A percentile compares a stretch with the other conserved stretches of the same genome.
Evolutionary conservation across 2,888 invertebrate genomes (phyloP).

Genomic region (Acanthosoma haemorrhoidale): DNA sequence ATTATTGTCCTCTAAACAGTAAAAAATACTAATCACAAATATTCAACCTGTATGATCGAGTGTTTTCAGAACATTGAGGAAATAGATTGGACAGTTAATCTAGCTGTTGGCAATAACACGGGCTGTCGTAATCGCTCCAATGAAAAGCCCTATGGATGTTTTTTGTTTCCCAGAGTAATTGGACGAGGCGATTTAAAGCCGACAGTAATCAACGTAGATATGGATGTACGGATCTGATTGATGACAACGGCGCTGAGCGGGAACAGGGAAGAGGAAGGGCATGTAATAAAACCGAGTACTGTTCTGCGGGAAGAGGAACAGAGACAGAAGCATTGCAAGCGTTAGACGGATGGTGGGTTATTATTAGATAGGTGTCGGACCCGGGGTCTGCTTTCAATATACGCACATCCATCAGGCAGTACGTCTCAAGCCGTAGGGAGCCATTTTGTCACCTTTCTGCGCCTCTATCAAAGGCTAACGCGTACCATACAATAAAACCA

Average conservation of each 20-base stretch:
- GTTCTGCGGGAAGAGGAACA: too few relatives aligned
- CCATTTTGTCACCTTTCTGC: too few relatives aligned
- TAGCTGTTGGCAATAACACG: not conserved
- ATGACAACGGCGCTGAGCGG: not conserved
- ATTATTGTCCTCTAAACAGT: too few relatives aligned
- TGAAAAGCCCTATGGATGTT: not conserved
- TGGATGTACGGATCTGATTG: not conserved
- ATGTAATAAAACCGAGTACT: not conserved
- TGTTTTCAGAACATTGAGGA: too few relatives aligned
- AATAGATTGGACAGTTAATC: too few relatives aligned
- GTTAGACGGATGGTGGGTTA: not conserved
- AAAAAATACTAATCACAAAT: too few relatives aligned
- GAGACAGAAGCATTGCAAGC: too few relatives aligned
- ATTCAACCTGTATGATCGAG: too few relatives aligned
- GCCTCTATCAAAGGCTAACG: too few relatives aligned
- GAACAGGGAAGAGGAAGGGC: not conserved
- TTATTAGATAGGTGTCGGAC: not conserved
- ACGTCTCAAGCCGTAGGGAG: too few relatives aligned
- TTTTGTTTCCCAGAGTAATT: not conserved
- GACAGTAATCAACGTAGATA: not conserved
- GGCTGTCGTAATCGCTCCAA: not conserved
- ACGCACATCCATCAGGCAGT: conserved; percentile 2
- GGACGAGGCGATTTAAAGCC: not conserved
- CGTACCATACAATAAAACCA: too few relatives aligned
- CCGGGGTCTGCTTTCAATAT: conserved; percentile 2